Percentiles rank a stretch among this genome's conserved stretches.
Evolutionary conservation across 2,797 vertebrate genomes (phyloP).

Genomic region (Limosa lapponica): DNA sequence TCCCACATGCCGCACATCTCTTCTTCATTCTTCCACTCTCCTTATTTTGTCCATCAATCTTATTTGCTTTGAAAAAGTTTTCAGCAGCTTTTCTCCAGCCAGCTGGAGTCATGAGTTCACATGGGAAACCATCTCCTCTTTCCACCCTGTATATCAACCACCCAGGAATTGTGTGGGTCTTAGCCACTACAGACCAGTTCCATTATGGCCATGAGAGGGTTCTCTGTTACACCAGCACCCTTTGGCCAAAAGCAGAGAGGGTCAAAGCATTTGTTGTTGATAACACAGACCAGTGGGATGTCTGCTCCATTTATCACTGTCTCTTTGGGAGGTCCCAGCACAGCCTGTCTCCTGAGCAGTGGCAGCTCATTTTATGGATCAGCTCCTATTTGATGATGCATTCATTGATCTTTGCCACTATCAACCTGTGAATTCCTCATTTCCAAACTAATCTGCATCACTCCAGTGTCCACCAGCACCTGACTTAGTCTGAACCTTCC

Average conservation of each 20-base stretch:
- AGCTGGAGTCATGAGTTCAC: neutral
- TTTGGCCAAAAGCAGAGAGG: neutral
- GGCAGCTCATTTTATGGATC: neutral
- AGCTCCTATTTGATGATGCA: neutral
- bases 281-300: neutral
- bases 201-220: neutral
- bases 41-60: neutral
- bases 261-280: neutral
- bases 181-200: neutral
- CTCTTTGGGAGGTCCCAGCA: neutral
- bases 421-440: neutral
- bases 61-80: neutral
- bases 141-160: neutral
- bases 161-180: neutral
- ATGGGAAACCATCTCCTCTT: neutral
- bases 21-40: neutral
- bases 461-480: neutral
- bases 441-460: neutral
- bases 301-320: neutral
- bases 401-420: neutral
- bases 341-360: neutral
- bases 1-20: neutral
- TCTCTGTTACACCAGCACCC: neutral
- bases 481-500: neutral
- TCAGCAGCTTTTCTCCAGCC: neutral